Base-by-base conservation (phyloP, 1,140 invertebrate species). In the Aphaenogaster floridana region DNA sequence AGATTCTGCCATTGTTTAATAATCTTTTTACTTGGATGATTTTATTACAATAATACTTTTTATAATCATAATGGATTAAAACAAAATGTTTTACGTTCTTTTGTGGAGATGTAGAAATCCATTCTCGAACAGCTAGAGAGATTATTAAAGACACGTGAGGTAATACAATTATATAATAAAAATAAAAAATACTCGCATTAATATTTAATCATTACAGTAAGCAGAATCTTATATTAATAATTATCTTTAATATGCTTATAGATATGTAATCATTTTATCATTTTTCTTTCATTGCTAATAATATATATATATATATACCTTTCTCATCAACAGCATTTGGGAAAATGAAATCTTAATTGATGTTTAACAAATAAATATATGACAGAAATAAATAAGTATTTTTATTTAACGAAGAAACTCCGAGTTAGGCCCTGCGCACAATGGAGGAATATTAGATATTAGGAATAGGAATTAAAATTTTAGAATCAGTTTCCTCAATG, bases 141-240 rank as follows among this genome's bases (percentile, higher is more conserved):
- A 57, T 76, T n/a, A 42, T 57, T 42, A 76, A 76, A 69, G n/a
- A 50, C 3, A 15, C n/a, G 11, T 77, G n/a, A 45, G 45, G 39
- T 54, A 45, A 36, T 13, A 28, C 21, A 54, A 45, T 28, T 59
- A 28, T 61, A 45, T 28, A 9, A 39, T 36, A 28, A 45, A 28
- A 42, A 61, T 61, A 11, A 61, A 42, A 28, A 7, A 42, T 2
- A 15, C 1, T 57, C 1, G 11, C 7, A 36, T 13, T 15, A 61
- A 61, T 77, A 34, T 77, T 77, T 42, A n/a, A 2, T 61, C 28
- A 59, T 57, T 59, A 45, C 13, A 42, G 28, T 45, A 77, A 61
- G 15, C 5, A 54, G 4, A 57, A 15, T 28, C 1, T 42, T 42
- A 59, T 42, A 34, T 17, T 11, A 3, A 36, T 28, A 39, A 36